Evolutionary conservation across 64 coral and sea anemone species (phyloP), one percentile per base, ranked within the genome.

Genomic region (Stichodactyla helianthus): DNA sequence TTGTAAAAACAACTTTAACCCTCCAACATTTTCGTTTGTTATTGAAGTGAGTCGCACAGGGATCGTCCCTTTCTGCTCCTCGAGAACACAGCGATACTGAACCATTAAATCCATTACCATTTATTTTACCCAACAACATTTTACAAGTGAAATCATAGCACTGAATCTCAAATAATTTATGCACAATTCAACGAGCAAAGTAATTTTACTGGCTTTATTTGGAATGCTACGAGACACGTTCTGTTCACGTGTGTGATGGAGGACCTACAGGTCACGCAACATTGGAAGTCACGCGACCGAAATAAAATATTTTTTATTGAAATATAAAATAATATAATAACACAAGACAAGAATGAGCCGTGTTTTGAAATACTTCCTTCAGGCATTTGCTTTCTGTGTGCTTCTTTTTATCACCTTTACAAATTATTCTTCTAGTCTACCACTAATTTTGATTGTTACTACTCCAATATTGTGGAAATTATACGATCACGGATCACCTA

Each of bases 1-100:
- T 82, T 82, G 79, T 35, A 82, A 82, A 57, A 82, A 11, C 22
- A 82, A 20, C 23, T 82, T 82, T n/a, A 82, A 57, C 0, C 54
- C 79, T 14, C 7, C 68, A 74, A 74, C 25, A 74, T 35, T 74
- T 9, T 4, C 27, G 4, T 31, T 10, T 31, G 7, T 12, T 6
- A 74, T 11, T 31, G 68, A 11, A 13, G 25, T 11, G 2, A 74
- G 68, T 74, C 10, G 7, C 5, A 74, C 4, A 0, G 1, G 10
- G n/a, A 31, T 74, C n/a, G 26, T 13, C n/a, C 68, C 26, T 13
- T 10, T n/a, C 10, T 74, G 25, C 27, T 74, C 8, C 4, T 74
- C 25, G 10, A 31, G 23, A 74, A 74, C 26, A 74, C 68, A 11
- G 8, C 68, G 1, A 74, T 74, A 74, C 68, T 74, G 20, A 26